phyloP scores from a whole-genome alignment of 2,113 vertebrate genomes.

The Erythrolamprus reginae region DNA sequence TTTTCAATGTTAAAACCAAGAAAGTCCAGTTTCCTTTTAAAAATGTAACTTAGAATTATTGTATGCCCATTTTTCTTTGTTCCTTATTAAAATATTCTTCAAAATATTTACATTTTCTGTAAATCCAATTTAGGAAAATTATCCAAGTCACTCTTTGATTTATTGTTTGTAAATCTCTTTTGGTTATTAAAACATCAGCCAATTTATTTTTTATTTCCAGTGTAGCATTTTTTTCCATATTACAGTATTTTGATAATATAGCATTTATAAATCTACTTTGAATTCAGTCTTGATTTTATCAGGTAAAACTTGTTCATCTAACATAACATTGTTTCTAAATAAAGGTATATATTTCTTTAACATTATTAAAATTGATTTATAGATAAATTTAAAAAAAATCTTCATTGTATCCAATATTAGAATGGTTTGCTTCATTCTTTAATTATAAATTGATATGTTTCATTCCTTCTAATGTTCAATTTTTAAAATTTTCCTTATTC shows the following conservation, averaged over 20 bases:
- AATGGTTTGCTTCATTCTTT: not conserved
- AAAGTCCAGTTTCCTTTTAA: no score
- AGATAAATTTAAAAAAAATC: not conserved
- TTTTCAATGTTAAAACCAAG: no score
- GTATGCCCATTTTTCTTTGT: not conserved
- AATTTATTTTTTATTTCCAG: not conserved
- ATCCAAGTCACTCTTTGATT: not conserved
- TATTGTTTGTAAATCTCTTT: not conserved
- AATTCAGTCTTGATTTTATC: not conserved
- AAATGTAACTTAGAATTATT: no score
- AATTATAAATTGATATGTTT: not conserved
- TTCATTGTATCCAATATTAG: not conserved
- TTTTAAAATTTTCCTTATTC: not conserved
- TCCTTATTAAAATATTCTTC: not conserved
- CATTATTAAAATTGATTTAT: not conserved
- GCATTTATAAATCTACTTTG: not conserved
- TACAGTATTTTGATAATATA: not conserved
- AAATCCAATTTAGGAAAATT: not conserved
- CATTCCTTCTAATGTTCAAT: not conserved
- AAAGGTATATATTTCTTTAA: not conserved
- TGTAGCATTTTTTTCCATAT: not conserved
- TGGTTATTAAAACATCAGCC: not conserved
- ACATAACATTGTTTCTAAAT: not conserved
- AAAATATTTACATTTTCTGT: not conserved
- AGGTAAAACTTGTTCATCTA: not conserved